Evolutionary conservation across 2,888 invertebrate species (phyloP).

Genomic region (Therioaphis trifolii): DNA sequence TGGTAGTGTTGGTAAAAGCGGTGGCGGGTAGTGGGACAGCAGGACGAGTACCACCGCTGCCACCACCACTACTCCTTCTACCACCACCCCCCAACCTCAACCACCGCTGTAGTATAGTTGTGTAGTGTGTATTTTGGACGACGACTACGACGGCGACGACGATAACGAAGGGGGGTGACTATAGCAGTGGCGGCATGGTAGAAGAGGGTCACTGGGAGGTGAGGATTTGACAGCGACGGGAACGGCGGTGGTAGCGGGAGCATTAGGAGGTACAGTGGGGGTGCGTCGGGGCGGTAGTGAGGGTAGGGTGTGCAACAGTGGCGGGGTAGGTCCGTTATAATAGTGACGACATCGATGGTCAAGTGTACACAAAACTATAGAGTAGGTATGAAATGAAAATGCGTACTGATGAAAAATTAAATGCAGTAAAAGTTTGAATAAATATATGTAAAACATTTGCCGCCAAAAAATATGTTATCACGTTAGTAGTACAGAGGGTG

Average conservation of each 20-base stretch:
- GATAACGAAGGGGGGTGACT: conserved; percentile 11
- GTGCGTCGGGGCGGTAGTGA: neutral
- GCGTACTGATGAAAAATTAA: neutral
- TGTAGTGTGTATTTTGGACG: conserved; percentile 59
- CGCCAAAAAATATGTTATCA: conserved; percentile 42
- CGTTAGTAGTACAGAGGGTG: neutral
- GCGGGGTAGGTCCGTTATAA: conserved; percentile 42
- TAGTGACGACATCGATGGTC: conserved; percentile 56
- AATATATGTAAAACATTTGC: conserved; percentile 21
- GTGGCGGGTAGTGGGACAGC: conserved; percentile 47
- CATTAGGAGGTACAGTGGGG: conserved; percentile 20
- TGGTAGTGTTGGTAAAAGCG: conserved; percentile 13
- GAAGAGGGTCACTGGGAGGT: conserved; percentile 46
- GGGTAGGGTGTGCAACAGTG: neutral
- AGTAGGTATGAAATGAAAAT: neutral
- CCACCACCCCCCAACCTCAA: neutral
- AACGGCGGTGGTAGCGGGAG: conserved; percentile 31
- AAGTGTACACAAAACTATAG: conserved; percentile 36
- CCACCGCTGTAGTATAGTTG: conserved; percentile 28
- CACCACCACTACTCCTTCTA: too few species aligned
- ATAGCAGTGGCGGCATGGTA: neutral
- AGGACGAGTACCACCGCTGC: conserved; percentile 48
- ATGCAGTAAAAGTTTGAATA: conserved; percentile 19
- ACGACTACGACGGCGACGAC: conserved; percentile 36
- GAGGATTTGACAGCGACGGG: conserved; percentile 54